Percentiles rank a stretch among this genome's conserved stretches.
Conservation (phyloP, 2,113 vertebrate species). For the Columbina picui region DNA sequence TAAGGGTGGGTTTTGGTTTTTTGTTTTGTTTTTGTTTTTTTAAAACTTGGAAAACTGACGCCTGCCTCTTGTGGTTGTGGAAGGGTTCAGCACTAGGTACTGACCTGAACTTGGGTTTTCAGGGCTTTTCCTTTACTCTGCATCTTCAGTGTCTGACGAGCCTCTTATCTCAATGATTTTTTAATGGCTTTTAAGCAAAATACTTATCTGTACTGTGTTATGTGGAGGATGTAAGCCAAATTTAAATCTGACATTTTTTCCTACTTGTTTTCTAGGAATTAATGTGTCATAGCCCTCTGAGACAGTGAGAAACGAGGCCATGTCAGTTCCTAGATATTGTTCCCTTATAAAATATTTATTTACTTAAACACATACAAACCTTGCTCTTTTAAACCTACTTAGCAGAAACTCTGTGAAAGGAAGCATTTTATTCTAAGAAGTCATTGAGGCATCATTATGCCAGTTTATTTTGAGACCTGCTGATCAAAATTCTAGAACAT, state of each 20-base stretch:
- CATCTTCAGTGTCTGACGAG: background rate
- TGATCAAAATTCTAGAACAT: background rate
- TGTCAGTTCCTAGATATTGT: background rate
- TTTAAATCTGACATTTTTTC: background rate
- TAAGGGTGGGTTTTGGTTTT: background rate
- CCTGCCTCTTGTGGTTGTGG: conserved; percentile 27
- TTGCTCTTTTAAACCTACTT: background rate
- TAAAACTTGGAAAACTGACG: background rate
- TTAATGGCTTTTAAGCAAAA: background rate
- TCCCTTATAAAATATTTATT: conserved; percentile 2
- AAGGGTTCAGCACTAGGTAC: background rate
- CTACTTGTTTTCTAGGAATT: conserved; percentile 40
- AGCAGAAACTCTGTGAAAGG: background rate
- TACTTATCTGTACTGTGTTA: background rate
- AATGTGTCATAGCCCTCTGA: background rate
- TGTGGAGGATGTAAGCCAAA: background rate
- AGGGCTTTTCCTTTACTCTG: background rate
- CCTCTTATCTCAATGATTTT: background rate
- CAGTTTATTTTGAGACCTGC: background rate
- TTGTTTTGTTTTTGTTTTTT: background rate
- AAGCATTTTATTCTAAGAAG: background rate
- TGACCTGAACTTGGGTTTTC: background rate
- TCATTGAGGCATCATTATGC: background rate
- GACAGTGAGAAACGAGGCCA: conserved; percentile 3
- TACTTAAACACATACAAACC: background rate